phyloP scores from a whole-genome alignment of 2,113 vertebrate species.

The Bungarus multicinctus region DNA sequence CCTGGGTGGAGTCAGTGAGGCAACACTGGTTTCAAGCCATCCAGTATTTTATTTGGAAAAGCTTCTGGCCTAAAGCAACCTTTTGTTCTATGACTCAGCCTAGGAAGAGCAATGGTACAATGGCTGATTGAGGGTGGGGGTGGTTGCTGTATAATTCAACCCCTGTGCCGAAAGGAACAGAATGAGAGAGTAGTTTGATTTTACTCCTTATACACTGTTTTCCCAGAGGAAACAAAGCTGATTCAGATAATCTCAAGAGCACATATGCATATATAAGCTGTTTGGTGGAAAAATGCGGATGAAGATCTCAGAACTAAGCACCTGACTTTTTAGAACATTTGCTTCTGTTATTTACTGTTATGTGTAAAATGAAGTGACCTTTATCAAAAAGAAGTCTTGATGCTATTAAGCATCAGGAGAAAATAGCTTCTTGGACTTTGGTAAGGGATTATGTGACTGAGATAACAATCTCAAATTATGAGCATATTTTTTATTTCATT shows the following conservation, averaged over 20 bases:
- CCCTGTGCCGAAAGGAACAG: background rate
- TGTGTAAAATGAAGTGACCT: background rate
- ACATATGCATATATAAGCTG: background rate
- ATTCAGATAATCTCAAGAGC: background rate
- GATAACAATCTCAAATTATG: background rate
- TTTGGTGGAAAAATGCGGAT: background rate
- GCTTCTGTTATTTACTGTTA: too few species aligned
- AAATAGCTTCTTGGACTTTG: background rate
- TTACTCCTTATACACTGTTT: background rate
- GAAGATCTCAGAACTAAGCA: background rate
- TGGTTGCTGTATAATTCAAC: background rate
- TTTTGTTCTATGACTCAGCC: background rate
- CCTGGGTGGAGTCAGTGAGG: background rate
- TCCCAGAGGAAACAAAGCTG: background rate
- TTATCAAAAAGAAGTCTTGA: background rate
- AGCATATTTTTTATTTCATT: background rate
- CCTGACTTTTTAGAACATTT: background rate
- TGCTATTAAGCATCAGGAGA: background rate
- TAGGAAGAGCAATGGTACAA: background rate
- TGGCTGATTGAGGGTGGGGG: background rate
- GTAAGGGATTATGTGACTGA: background rate
- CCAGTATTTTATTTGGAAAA: background rate
- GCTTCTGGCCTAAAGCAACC: background rate
- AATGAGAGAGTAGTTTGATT: background rate
- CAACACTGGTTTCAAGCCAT: background rate